Base-by-base conservation (phyloP, 37 sponge, comb jelly and placozoan species). In the Agelas oroides region DNA sequence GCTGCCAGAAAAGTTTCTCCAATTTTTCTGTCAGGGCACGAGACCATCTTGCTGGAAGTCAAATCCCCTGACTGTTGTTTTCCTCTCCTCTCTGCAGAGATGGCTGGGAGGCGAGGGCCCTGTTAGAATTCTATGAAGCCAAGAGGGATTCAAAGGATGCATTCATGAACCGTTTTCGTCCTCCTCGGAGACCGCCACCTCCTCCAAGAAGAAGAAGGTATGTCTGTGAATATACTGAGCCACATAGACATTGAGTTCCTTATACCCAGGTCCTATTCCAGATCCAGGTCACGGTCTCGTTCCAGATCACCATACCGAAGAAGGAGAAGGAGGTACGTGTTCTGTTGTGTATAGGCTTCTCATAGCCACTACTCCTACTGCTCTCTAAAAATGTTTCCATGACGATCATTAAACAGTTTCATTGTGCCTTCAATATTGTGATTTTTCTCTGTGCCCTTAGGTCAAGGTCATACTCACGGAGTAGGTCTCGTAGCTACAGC, bases 101-200 rank as follows among this genome's bases (percentile, higher is more conserved):
- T n/a, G 97, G 97, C 17, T 97, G 97, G 97, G 96, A 97, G 64
- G 95, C 91, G 35, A 75, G 89, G 18, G 96, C 94, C 0, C 86
- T 97, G 35, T 71, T 94, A 24, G 83, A 78, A 16, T 97, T 93
- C 80, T 97, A 73, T 73, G 90, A 94, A 19, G 77, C 87, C 30
- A 97, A 97, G 71, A 28, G 68, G 70, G 81, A 65, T 30, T 90
- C 92, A 27, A 81, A 74, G 63, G 68, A 81, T 6, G 56, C 5
- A 17, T 14, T 88, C 1, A 32, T 23, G 59, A 57, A 36, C 18
- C 81, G 56, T 0, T 34, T 6, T 33, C 31, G 78, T 23, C 34
- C 36, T 0, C 21, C 18, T 24, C 36, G 88, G 31, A n/a, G 69
- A 25, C 65, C 64, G 17, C 88, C 88, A 30, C 66, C 52, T 41